Conservation (phyloP, 2,113 vertebrate species). For the Gobio gobio region DNA sequence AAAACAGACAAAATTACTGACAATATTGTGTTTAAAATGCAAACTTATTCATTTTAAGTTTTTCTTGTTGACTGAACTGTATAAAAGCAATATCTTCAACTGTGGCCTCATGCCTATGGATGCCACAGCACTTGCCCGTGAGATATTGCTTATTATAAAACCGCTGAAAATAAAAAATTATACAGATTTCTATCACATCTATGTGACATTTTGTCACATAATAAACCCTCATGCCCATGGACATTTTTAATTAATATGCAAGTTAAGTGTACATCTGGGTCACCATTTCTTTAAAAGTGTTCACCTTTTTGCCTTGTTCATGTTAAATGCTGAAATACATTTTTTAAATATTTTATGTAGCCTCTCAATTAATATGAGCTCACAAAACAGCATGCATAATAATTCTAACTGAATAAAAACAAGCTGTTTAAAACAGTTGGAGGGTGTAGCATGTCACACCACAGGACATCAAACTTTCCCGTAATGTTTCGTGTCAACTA, state of each 20-base stretch:
- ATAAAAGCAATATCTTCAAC: not conserved
- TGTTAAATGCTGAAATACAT: not conserved
- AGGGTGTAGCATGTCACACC: not conserved
- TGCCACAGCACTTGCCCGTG: not conserved
- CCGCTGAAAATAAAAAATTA: not conserved
- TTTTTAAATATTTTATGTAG: not conserved
- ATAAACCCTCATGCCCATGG: not conserved
- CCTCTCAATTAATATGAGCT: constrained; percentile 7
- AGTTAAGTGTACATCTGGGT: not conserved
- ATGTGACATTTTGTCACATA: not conserved
- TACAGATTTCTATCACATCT: not conserved
- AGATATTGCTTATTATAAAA: not conserved
- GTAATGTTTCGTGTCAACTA: not conserved
- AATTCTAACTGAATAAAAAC: constrained; percentile 2
- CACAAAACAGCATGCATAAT: constrained; percentile 6
- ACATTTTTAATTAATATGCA: not conserved
- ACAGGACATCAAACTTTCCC: not conserved
- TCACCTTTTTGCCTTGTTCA: not conserved
- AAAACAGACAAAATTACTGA: not conserved
- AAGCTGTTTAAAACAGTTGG: not conserved
- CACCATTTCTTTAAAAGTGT: too few relatives aligned
- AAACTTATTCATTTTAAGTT: too few relatives aligned
- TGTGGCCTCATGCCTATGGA: not conserved
- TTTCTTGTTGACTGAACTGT: constrained; percentile 1
- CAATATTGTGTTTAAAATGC: not conserved